A percentile compares a stretch with the other conserved stretches of the same genome.
Conservation (phyloP, 2,888 invertebrate genomes). For the Drosophila paranaensis region DNA sequence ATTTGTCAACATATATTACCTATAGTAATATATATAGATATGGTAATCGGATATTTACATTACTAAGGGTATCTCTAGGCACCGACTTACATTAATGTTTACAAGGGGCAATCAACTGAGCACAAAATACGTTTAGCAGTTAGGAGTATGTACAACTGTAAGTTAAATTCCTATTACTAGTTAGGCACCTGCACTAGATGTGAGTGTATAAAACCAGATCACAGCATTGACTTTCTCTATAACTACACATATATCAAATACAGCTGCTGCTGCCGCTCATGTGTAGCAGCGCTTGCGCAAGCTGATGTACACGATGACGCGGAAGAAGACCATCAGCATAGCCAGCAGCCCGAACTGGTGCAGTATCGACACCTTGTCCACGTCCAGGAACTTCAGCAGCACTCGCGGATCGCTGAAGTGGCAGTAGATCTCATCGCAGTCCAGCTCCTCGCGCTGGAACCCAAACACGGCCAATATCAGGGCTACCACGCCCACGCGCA, state of each 20-base stretch:
- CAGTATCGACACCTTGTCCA: constrained; percentile 87
- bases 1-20: not conserved
- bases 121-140: constrained; percentile 26
- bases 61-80: constrained; percentile 36
- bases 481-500: constrained; percentile 88
- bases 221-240: constrained; percentile 65
- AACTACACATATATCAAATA: constrained; percentile 45
- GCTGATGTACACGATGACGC: constrained; percentile 87
- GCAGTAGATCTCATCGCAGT: constrained; percentile 88
- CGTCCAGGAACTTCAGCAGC: constrained; percentile 87
- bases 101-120: constrained; percentile 46
- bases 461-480: constrained; percentile 88
- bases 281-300: constrained; percentile 86
- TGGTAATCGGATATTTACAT: constrained; percentile 21
- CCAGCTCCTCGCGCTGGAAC: constrained; percentile 86
- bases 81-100: constrained; percentile 37
- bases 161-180: constrained; percentile 18
- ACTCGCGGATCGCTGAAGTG: constrained; percentile 89
- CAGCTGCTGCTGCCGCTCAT: constrained; percentile 46
- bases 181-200: constrained; percentile 19
- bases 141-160: constrained; percentile 26
- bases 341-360: constrained; percentile 86
- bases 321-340: constrained; percentile 86
- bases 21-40: constrained; percentile 2
- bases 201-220: constrained; percentile 56